Evolutionary conservation across 2,113 vertebrate genomes (phyloP).

Genomic region (Chlamydotis undulata): DNA sequence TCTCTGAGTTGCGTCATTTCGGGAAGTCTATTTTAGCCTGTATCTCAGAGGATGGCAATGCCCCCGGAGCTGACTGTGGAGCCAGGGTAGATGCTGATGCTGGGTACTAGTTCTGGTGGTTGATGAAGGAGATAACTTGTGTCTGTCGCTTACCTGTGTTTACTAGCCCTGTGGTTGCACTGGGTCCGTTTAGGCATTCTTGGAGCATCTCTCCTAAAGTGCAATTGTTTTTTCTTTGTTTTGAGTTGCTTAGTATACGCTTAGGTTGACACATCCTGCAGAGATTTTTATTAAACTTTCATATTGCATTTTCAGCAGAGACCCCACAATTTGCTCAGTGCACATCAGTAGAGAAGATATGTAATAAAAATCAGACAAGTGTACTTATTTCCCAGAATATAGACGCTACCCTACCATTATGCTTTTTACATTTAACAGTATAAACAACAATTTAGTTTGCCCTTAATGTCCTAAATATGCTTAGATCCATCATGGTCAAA

Average conservation of each 20-base stretch:
- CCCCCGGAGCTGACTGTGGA: neutral
- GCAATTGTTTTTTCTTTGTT: neutral
- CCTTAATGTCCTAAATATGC: conserved; percentile 64
- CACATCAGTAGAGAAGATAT: conserved; percentile 48
- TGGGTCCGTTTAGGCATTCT: neutral
- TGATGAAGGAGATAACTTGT: neutral
- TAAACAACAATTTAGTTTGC: conserved; percentile 72
- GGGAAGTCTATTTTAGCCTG: neutral
- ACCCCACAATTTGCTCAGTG: conserved; percentile 59
- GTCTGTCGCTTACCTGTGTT: neutral
- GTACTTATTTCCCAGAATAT: conserved; percentile 49
- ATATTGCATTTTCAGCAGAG: conserved; percentile 36
- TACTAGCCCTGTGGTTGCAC: neutral
- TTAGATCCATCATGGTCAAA: conserved; percentile 59
- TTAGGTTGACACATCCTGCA: conserved; percentile 39
- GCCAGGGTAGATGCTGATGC: neutral
- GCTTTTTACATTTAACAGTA: conserved; percentile 66
- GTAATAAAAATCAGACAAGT: conserved; percentile 68
- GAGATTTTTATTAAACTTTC: conserved; percentile 53
- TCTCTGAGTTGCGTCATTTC: neutral
- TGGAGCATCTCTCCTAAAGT: neutral
- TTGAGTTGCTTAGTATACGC: neutral
- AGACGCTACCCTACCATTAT: conserved; percentile 64
- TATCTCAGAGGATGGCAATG: rapidly evolving
- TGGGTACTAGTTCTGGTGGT: neutral